Base-by-base conservation (phyloP, 2,888 invertebrate species). In the Chaitophorus viminalis region DNA sequence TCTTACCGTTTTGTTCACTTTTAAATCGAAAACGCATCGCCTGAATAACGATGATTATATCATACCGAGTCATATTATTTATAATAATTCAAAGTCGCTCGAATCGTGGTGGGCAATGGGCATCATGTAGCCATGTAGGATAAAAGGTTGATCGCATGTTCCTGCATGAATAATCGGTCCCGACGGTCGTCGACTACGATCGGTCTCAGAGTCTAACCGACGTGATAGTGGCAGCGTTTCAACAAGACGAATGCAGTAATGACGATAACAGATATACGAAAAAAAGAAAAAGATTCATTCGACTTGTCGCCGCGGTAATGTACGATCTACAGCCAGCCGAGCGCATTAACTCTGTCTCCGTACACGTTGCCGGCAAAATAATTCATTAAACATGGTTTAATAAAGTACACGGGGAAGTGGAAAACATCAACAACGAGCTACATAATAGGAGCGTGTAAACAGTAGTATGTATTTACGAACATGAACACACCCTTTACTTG, bases 331-430 rank as follows among this genome's bases (percentile, higher is more conserved):
- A 29, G 14, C 68, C 11, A 17, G 68, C n/a, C 2, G 21, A 9
- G 25, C 68, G 68, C 68, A 68, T 68, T 68, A 68, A 68, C 29
- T n/a, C 68, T 29, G 33, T 72, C 72, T 72, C 33, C 72, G 33
- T 14, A 18, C 46, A 46, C 72, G 29, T 3, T 33, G 18, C 3
- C 17, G 72, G 72, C 3, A 11, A 70, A 31, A 70, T 31, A 70
- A 33, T 72, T 72, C 72, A 33, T 72, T 31, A 33, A 33, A 72
- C 72, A 17, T 29, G 68, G 29, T 68, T 68, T 8, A 68, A 29
- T 68, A 29, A 68, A 29, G 29, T 68, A 68, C 29, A 29, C 68
- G 29, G 29, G n/a, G 60, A 60, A 29, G 11, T 68, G 68, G 29
- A 68, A 68, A 29, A 68, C 60, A 14, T 46, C 46, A 60, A 21